Base-by-base conservation (phyloP, 2,797 vertebrate genomes). In the Lophius americanus region DNA sequence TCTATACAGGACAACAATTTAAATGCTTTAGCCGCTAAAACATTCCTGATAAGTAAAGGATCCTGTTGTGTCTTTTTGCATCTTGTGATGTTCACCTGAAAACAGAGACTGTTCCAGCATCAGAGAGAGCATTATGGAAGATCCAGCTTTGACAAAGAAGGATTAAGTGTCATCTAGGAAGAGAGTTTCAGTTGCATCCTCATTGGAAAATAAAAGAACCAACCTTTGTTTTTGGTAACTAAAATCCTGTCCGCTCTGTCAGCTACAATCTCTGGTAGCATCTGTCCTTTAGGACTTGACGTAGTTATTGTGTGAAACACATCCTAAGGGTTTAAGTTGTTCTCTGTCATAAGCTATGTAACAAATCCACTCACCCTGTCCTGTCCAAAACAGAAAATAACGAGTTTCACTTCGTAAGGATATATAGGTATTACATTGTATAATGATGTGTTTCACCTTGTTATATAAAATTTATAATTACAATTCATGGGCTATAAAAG, bases 111-210 rank as follows among this genome's bases (percentile, higher is more conserved):
- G 57, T 80, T 83, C 51, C 67, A 77, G 38, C 64, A 44, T 50
- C 73, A 62, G 49, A 75, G 57, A 68, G 62, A 52, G 73, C 70
- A 32, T 86, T 76, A 68, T 62, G 71, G 68, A 86, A 87, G 68
- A 60, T n/a, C 37, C 68, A 83, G 78, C 76, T 86, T 81, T 84
- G 76, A 78, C 82, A 83, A 79, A 77, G 60, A 77, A 44, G 68
- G 51, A 57, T 58, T 35, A 64, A 57, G 79, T 82, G 59, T 75
- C 50, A 75, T 81, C 78, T 82, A 73, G 76, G 81, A 78, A 68
- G 23, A 70, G 51, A 73, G 67, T 53, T 77, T 70, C 59, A 56
- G 44, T 75, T 76, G 43, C 39, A 73, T 42, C 57, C 14, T 23
- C 38, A 11, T 6, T 55, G 23, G 23, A 49, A 8, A 37, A 63